phyloP scores from a whole-genome alignment of 1,140 invertebrate species.

The Sminthurides bifidus region DNA sequence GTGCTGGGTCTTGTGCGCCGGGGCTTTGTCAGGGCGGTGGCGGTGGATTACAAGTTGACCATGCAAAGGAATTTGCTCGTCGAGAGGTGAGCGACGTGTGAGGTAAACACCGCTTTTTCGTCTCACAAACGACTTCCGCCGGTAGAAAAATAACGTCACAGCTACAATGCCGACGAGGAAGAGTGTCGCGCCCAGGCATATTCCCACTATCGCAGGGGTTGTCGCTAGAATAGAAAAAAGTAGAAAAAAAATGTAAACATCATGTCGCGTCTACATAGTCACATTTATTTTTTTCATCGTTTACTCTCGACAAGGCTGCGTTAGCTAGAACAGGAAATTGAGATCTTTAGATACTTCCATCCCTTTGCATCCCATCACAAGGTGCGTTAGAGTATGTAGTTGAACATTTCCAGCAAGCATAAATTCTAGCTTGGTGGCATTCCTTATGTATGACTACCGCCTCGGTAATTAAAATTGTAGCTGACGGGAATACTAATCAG shows the following conservation, averaged over 20 bases:
- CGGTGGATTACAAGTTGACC: constrained; percentile 18
- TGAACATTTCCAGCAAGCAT: no score
- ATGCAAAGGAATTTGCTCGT: constrained; percentile 25
- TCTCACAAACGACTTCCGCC: constrained; percentile 22
- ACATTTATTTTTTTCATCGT: no score
- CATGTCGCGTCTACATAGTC: not conserved
- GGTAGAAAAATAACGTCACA: constrained; percentile 32
- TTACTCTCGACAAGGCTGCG: no score
- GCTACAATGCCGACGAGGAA: constrained; percentile 46
- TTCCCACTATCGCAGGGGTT: constrained; percentile 47
- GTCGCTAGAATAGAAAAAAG: constrained; percentile 44
- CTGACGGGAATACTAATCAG: no score
- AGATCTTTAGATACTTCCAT: no score
- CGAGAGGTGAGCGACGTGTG: constrained; percentile 18
- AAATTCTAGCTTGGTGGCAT: no score
- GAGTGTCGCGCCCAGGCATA: constrained; percentile 47
- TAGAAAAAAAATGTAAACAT: constrained; percentile 11
- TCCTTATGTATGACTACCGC: no score
- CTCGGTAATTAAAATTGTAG: no score
- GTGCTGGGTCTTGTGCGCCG: constrained; percentile 15
- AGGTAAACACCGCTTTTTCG: constrained; percentile 30
- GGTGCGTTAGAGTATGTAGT: no score
- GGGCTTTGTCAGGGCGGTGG: constrained; percentile 1
- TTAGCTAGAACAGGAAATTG: no score
- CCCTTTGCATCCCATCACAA: no score